A percentile compares a stretch with the other conserved stretches of the same genome.
phyloP scores from a whole-genome alignment of 2,797 vertebrate species.

The Cirrhinus molitorella region DNA sequence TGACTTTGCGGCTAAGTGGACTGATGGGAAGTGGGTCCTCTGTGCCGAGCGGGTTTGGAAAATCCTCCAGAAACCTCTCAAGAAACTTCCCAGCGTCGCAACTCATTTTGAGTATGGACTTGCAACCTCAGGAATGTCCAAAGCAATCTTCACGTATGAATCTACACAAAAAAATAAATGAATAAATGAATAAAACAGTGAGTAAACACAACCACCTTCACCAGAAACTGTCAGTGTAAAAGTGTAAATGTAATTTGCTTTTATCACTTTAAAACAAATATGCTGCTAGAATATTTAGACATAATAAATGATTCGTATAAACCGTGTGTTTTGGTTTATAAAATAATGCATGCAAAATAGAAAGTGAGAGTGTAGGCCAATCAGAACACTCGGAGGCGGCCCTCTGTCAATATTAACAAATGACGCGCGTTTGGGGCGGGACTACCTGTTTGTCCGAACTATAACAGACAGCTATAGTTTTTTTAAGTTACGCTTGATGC shows the following conservation, averaged over 20 bases:
- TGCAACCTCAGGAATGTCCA: neutral
- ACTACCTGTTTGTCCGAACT: neutral
- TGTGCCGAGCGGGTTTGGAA: slow-evolving; percentile 77
- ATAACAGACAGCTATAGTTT: neutral
- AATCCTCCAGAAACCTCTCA: slow-evolving; percentile 78
- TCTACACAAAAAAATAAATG: neutral
- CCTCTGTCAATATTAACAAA: neutral
- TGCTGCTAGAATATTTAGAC: neutral
- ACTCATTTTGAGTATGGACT: slow-evolving; percentile 57
- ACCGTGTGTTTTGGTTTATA: neutral
- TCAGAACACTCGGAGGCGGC: neutral
- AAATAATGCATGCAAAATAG: neutral
- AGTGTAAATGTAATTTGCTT: neutral
- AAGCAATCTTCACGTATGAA: neutral
- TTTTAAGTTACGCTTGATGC: neutral
- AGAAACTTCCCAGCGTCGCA: slow-evolving; percentile 71
- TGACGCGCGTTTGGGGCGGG: neutral
- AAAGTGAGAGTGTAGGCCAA: neutral
- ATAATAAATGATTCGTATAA: neutral
- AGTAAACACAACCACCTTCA: neutral
- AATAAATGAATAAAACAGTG: neutral
- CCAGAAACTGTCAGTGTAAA: too few species aligned
- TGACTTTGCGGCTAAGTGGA: slow-evolving; percentile 72
- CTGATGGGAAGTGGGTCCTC: slow-evolving; percentile 77
- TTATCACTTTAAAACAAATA: neutral